A percentile compares a stretch with the other conserved stretches of the same genome.
Conservation (phyloP, 2,113 vertebrate genomes). For the Eudorcas thomsonii region DNA sequence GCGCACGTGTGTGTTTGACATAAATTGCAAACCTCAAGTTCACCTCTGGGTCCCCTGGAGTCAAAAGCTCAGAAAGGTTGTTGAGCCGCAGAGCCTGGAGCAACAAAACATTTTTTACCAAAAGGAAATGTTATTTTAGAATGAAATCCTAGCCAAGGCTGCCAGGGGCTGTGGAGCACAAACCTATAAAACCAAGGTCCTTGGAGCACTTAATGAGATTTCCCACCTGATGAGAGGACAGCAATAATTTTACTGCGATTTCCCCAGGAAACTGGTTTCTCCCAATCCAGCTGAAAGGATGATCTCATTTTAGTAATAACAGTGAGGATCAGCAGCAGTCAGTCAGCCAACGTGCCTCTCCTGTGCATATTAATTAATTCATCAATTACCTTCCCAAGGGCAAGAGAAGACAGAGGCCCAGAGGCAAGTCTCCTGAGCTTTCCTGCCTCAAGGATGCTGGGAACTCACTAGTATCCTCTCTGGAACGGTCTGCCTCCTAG, state of each 20-base stretch:
- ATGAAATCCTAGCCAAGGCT: slow-evolving; percentile 12
- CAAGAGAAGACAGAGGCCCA: neutral
- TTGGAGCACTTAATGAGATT: neutral
- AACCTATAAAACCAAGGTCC: neutral
- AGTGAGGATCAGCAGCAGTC: neutral
- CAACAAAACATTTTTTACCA: slow-evolving; percentile 6
- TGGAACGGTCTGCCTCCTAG: neutral
- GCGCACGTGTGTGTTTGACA: neutral
- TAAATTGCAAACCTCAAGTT: neutral
- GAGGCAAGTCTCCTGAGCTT: neutral
- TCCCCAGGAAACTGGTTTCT: neutral
- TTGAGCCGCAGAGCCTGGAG: neutral
- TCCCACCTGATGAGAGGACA: neutral
- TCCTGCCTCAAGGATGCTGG: neutral
- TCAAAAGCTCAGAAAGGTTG: slow-evolving; percentile 4
- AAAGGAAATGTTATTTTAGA: slow-evolving; percentile 55
- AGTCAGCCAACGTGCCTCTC: neutral
- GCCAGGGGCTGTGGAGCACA: neutral
- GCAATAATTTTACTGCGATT: slow-evolving; percentile 1
- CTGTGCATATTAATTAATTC: neutral
- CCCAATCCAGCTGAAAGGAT: neutral
- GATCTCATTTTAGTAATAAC: neutral
- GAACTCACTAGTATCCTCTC: neutral
- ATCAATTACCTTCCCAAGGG: neutral
- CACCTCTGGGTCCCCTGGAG: neutral